A percentile compares a stretch with the other conserved stretches of the same genome.
Conservation (phyloP, 1,140 invertebrate species). For the Drosophila pruinosa region DNA sequence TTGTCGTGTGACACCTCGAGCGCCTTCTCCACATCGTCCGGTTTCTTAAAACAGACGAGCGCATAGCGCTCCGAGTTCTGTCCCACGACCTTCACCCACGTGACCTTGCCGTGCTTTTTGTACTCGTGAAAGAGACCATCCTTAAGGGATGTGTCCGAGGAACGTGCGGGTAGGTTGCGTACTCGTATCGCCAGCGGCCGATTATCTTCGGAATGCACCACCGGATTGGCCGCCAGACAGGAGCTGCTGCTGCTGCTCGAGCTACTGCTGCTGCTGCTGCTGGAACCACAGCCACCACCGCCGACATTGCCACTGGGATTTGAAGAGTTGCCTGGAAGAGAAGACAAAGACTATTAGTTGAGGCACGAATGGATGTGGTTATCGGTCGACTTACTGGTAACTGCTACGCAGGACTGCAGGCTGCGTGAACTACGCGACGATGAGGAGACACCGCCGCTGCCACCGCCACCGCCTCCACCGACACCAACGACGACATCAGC, state of each 20-base stretch:
- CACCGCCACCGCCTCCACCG: slow-evolving; percentile 10
- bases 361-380: neutral
- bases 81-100: slow-evolving; percentile 95
- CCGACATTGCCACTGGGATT: slow-evolving; percentile 78
- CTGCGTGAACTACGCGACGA: slow-evolving; percentile 45
- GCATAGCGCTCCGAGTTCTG: slow-evolving; percentile 92
- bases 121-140: slow-evolving; percentile 99
- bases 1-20: slow-evolving; percentile 97
- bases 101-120: slow-evolving; percentile 99
- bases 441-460: slow-evolving; percentile 5
- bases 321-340: slow-evolving; percentile 60
- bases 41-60: slow-evolving; percentile 97
- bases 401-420: slow-evolving; percentile 56
- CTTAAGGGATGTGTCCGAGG: slow-evolving; percentile 96
- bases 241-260: slow-evolving; percentile 65
- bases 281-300: slow-evolving; percentile 64
- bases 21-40: slow-evolving; percentile 97
- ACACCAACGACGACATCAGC: slow-evolving; percentile 57
- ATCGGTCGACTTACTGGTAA: slow-evolving; percentile 56
- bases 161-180: slow-evolving; percentile 93
- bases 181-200: slow-evolving; percentile 95
- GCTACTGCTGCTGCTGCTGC: slow-evolving; percentile 75
- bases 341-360: neutral
- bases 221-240: slow-evolving; percentile 76
- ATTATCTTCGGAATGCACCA: slow-evolving; percentile 87